These are phyloP conservation scores for Bovichtus diacanthus DNA, from an alignment of 2,797 vertebrate genomes.

Conservation along the genomic window DNA sequence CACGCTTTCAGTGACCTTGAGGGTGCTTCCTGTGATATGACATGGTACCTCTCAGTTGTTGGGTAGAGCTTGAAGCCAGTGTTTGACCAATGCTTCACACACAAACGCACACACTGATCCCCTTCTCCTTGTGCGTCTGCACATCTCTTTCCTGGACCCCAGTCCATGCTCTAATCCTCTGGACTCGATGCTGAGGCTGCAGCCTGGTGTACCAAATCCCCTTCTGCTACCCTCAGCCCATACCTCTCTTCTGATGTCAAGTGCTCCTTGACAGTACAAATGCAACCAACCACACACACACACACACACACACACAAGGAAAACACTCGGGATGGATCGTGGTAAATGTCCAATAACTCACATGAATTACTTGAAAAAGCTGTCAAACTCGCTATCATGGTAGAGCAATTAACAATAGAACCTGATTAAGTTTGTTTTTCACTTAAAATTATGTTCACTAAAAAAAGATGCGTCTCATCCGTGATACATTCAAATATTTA, in stretches of 20 bases:
- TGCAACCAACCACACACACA: conserved; percentile 24
- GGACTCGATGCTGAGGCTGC: conserved; percentile 80
- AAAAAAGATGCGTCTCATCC: too few relatives aligned
- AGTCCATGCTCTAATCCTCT: conserved; percentile 76
- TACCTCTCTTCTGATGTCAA: conserved; percentile 73
- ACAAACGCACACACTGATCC: conserved; percentile 51
- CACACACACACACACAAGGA: background rate
- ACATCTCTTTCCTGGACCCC: conserved; percentile 71
- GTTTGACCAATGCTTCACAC: conserved; percentile 54
- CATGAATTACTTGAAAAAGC: too few relatives aligned
- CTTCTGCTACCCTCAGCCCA: conserved; percentile 68
- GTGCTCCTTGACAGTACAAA: conserved; percentile 67
- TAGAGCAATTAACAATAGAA: too few relatives aligned
- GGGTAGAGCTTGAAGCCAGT: conserved; percentile 30
- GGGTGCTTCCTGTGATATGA: conserved; percentile 31
- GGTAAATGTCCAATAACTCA: too few relatives aligned
- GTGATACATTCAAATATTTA: too few relatives aligned
- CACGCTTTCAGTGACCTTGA: conserved; percentile 61
- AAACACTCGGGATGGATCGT: background rate
- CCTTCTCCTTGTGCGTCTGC: conserved; percentile 60
- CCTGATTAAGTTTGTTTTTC: too few relatives aligned
- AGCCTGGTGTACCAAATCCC: conserved; percentile 81
- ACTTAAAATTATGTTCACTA: too few relatives aligned
- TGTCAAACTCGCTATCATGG: too few relatives aligned
- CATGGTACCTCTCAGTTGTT: conserved; percentile 35